A percentile compares a stretch with the other conserved stretches of the same genome.
phyloP scores from a whole-genome alignment of 2,797 vertebrate species.

The Pseudopleuronectes americanus region DNA sequence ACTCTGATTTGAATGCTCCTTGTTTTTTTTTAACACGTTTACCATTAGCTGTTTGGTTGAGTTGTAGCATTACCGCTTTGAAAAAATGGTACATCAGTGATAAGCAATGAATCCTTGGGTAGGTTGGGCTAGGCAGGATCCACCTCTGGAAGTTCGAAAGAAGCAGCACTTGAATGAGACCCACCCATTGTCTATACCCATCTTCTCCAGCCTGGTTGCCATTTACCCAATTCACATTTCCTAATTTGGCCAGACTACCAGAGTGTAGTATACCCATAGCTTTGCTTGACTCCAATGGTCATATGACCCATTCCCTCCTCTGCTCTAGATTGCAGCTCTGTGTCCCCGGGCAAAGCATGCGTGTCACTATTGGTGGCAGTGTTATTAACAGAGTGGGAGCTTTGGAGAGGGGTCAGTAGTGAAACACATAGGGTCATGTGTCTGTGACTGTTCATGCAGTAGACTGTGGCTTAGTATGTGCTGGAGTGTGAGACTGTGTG shows the following conservation, averaged over 20 bases:
- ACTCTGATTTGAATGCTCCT: no score
- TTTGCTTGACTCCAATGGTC: background rate
- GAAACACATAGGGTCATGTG: conserved; percentile 61
- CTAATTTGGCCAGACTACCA: background rate
- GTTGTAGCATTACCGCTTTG: no score
- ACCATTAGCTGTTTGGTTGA: no score
- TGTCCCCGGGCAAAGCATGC: conserved; percentile 29
- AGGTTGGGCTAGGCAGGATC: no score
- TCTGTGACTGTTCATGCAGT: conserved; percentile 62
- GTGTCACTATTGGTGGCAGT: conserved; percentile 49
- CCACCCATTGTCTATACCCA: no score
- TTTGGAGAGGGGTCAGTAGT: conserved; percentile 58
- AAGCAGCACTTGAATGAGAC: no score
- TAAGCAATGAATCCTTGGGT: no score
- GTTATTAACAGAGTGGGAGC: conserved; percentile 55
- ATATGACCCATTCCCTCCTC: conserved; percentile 18
- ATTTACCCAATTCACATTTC: background rate
- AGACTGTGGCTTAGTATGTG: conserved; percentile 22
- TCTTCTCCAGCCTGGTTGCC: background rate
- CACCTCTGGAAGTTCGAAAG: no score
- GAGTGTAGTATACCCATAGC: background rate
- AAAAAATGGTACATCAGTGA: no score
- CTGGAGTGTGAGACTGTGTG: conserved; percentile 10
- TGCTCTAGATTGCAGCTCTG: conserved; percentile 3
- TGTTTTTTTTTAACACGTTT: no score